phyloP scores from a whole-genome alignment of 2,888 invertebrate species.

The Drosophila pegasa region DNA sequence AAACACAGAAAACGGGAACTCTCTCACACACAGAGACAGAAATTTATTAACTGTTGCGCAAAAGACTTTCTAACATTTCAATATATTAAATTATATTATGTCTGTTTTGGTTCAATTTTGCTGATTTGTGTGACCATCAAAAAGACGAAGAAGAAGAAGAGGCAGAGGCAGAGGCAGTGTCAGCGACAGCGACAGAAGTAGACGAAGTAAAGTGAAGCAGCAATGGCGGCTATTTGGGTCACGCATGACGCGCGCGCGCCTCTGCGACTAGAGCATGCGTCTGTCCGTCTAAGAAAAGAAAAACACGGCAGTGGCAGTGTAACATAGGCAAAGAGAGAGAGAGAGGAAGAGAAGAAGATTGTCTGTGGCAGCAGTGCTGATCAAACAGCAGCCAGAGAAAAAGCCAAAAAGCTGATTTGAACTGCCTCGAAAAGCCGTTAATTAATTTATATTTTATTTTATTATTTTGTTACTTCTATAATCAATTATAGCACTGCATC shows the following conservation, averaged over 20 bases:
- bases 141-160: neutral
- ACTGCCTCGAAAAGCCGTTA: neutral
- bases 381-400: neutral
- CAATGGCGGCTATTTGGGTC: conserved; percentile 62
- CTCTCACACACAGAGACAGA: conserved; percentile 4
- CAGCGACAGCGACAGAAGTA: neutral
- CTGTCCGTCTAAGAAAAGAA: conserved; percentile 8
- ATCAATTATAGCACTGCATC: too few relatives aligned
- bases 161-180: too few relatives aligned
- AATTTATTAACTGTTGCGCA: conserved; percentile 38
- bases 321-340: conserved; percentile 6
- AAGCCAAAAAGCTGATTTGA: neutral
- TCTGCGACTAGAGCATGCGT: conserved; percentile 47
- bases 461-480: neutral
- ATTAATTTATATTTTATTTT: neutral
- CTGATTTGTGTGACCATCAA: conserved; percentile 11
- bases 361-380: conserved; percentile 7
- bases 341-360: conserved; percentile 1
- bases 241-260: conserved; percentile 67
- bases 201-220: conserved; percentile 6
- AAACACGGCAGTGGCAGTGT: neutral
- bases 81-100: conserved; percentile 12
- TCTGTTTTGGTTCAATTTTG: conserved; percentile 18
- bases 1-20: conserved; percentile 22
- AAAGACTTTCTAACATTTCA: conserved; percentile 31